Conservation (phyloP, 1,140 invertebrate species). For the Psix sp. region DNA sequence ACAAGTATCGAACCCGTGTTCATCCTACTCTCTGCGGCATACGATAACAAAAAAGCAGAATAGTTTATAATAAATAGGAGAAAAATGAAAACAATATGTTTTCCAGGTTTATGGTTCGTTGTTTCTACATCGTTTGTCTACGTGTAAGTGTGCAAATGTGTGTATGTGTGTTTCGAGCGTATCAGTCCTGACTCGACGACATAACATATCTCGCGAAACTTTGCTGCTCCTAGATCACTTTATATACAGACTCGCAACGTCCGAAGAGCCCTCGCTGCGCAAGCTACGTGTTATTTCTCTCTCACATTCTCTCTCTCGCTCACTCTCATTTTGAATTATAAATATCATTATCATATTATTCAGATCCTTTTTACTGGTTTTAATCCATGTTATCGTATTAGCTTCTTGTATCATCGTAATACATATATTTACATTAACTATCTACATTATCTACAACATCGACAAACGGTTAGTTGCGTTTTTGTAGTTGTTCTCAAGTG, state of each 20-base stretch:
- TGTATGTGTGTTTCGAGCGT: constrained; percentile 22
- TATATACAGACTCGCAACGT: constrained; percentile 37
- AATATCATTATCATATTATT: constrained; percentile 40
- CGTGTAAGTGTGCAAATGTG: constrained; percentile 27
- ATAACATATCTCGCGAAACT: constrained; percentile 26
- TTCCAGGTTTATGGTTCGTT: constrained; percentile 45
- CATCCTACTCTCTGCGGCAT: not conserved
- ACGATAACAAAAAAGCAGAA: no score
- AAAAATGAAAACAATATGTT: no score
- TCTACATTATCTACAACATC: constrained; percentile 78
- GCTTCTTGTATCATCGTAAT: constrained; percentile 62
- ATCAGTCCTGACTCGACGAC: constrained; percentile 46
- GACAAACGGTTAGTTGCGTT: constrained; percentile 74
- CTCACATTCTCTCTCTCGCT: no score
- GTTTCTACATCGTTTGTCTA: constrained; percentile 35
- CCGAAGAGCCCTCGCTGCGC: constrained; percentile 15
- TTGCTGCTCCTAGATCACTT: constrained; percentile 23
- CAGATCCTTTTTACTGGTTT: constrained; percentile 49
- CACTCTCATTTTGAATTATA: constrained; percentile 18
- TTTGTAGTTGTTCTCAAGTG: constrained; percentile 58
- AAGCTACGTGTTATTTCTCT: constrained; percentile 12
- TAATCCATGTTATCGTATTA: constrained; percentile 29
- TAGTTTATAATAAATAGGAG: no score
- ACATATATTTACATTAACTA: constrained; percentile 74
- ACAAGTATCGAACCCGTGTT: constrained; percentile 6